Percentiles rank a stretch among this genome's conserved stretches.
These are phyloP conservation scores for Gymnoscopelus microlampas DNA, from an alignment of 2,797 vertebrate genomes.

Conservation along the genomic window DNA sequence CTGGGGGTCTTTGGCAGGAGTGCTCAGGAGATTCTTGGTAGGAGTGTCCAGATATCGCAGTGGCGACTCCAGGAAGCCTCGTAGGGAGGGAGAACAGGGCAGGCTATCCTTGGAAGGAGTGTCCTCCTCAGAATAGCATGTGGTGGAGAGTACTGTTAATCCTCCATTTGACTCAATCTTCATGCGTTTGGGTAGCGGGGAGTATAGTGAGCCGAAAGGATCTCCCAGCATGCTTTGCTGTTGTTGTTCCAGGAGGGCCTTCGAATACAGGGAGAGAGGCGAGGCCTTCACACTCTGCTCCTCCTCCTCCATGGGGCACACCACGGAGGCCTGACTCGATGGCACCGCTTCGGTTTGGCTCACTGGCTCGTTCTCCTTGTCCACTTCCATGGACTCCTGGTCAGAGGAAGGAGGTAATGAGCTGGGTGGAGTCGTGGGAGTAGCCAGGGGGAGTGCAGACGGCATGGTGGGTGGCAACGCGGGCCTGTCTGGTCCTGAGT, in stretches of 20 bases:
- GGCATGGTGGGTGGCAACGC: constrained; percentile 55
- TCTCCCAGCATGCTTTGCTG: constrained; percentile 71
- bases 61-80: constrained; percentile 95
- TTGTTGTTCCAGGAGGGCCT: constrained; percentile 59
- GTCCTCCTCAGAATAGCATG: constrained; percentile 87
- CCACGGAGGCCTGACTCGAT: constrained; percentile 36
- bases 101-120: constrained; percentile 91
- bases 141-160: constrained; percentile 94
- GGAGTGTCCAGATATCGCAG: constrained; percentile 94
- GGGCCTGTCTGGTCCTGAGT: constrained; percentile 68
- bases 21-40: constrained; percentile 92
- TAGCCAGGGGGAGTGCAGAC: constrained; percentile 37
- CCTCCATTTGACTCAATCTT: constrained; percentile 94
- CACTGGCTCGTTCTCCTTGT: constrained; percentile 45
- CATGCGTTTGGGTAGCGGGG: constrained; percentile 90
- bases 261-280: constrained; percentile 42
- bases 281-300: constrained; percentile 37
- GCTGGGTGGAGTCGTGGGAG: constrained; percentile 43
- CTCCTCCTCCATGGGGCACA: constrained; percentile 31
- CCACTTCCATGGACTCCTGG: constrained; percentile 63
- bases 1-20: constrained; percentile 91
- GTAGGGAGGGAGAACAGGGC: constrained; percentile 90
- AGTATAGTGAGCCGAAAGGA: constrained; percentile 78
- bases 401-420: constrained; percentile 49
- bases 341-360: constrained; percentile 52